Evolutionary conservation across 2,113 vertebrate genomes (phyloP).

Genomic region (Chaetorhynchus papuensis): DNA sequence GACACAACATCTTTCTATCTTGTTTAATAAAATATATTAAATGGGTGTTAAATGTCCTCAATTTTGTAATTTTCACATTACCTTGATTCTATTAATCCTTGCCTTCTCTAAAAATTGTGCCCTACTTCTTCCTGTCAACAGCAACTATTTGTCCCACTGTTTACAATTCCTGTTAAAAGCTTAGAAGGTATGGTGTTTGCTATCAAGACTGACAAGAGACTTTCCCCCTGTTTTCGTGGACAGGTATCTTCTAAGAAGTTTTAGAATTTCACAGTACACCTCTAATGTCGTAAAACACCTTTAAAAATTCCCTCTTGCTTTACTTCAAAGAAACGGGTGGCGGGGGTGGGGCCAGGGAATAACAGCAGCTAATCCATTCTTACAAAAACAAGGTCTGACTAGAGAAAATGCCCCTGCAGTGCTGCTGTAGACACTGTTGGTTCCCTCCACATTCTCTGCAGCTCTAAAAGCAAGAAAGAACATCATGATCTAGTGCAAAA

Average conservation of each 20-base stretch:
- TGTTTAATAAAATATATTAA: neutral
- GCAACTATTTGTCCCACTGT: neutral
- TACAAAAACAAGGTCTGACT: neutral
- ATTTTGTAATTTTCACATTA: neutral
- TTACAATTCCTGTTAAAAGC: neutral
- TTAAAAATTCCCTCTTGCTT: neutral
- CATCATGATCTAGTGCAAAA: neutral
- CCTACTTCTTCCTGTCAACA: neutral
- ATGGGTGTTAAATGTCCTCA: neutral
- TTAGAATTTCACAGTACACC: neutral
- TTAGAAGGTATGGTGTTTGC: neutral
- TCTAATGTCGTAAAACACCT: neutral
- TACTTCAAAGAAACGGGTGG: neutral
- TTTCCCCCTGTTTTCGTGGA: neutral
- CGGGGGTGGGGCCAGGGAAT: accelerated
- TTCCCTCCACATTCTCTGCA: neutral
- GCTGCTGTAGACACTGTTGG: neutral
- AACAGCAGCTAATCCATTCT: neutral
- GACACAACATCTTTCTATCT: neutral
- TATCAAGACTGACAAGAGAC: neutral
- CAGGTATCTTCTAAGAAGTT: neutral
- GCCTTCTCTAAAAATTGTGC: neutral
- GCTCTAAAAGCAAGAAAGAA: neutral
- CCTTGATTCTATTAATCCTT: neutral
- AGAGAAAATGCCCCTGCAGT: neutral